Evolutionary conservation across 2,113 vertebrate genomes (phyloP).

Genomic region (Labeo rohita): DNA sequence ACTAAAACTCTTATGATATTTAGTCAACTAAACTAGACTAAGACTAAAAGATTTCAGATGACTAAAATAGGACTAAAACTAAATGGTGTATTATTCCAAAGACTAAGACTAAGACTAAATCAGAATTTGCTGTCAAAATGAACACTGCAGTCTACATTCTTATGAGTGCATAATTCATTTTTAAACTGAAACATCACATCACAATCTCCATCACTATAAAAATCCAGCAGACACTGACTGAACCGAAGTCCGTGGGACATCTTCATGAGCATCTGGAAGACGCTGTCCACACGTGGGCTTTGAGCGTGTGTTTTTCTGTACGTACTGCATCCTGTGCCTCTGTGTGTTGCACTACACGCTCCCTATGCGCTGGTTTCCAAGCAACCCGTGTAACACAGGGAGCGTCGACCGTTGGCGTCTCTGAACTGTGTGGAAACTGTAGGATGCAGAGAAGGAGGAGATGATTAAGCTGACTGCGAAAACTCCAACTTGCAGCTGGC

Average conservation of each 20-base stretch:
- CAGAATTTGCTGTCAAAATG: too few relatives aligned
- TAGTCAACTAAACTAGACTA: too few relatives aligned
- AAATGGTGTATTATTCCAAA: too few relatives aligned
- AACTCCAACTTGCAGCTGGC: background rate
- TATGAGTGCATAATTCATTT: background rate
- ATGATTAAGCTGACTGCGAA: background rate
- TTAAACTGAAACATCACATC: background rate
- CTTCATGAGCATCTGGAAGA: background rate
- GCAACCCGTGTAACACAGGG: slow-evolving; percentile 49
- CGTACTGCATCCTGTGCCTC: background rate
- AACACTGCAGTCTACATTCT: background rate
- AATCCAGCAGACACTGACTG: background rate
- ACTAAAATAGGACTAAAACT: too few relatives aligned
- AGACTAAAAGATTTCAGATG: too few relatives aligned
- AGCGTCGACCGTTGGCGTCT: slow-evolving; percentile 43
- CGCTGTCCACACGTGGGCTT: slow-evolving; percentile 8
- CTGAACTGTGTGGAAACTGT: slow-evolving; percentile 41
- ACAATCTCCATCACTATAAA: background rate
- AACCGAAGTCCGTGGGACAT: background rate
- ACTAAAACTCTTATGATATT: too few relatives aligned
- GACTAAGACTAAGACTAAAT: too few relatives aligned
- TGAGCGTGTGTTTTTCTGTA: slow-evolving; percentile 9
- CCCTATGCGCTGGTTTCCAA: slow-evolving; percentile 50
- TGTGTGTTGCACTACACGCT: slow-evolving; percentile 36
- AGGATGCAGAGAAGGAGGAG: background rate